These are phyloP conservation scores for Aromia moschata DNA, from an alignment of 2,888 invertebrate genomes.

Conservation along the genomic window DNA sequence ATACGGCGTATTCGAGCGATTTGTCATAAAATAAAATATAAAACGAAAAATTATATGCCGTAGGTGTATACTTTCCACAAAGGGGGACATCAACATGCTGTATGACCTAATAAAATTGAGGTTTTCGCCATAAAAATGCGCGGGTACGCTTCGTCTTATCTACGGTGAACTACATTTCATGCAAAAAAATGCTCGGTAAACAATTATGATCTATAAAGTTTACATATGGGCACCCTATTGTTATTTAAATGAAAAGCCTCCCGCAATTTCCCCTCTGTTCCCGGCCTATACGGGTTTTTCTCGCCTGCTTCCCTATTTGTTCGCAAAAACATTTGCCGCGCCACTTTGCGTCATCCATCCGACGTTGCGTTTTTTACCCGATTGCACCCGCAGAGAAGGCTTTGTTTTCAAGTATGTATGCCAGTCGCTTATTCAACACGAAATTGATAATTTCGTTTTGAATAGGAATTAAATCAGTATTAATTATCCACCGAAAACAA, in stretches of 20 bases:
- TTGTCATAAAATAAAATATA: constrained; percentile 36
- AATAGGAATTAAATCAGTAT: no score
- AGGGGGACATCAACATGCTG: constrained; percentile 9
- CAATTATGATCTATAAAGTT: constrained; percentile 11
- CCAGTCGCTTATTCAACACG: no score
- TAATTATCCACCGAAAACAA: no score
- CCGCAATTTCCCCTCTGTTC: neutral
- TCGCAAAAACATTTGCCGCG: neutral
- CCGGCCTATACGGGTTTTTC: neutral
- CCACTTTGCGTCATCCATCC: neutral
- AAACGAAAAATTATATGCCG: constrained; percentile 13
- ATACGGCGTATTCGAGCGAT: constrained; percentile 39
- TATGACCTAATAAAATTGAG: constrained; percentile 14
- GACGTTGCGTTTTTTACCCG: neutral
- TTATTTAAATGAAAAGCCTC: constrained; percentile 3
- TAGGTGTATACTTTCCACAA: constrained; percentile 3
- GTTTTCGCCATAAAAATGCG: constrained; percentile 6
- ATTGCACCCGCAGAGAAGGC: neutral
- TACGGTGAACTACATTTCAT: constrained; percentile 1
- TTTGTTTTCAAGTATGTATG: no score
- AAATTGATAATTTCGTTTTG: no score
- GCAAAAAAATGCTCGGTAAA: constrained; percentile 15
- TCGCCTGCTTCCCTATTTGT: neutral
- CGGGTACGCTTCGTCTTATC: constrained; percentile 8
- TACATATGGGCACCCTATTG: constrained; percentile 3